phyloP scores from a whole-genome alignment of 2,797 vertebrate species.

The Muscicapa comitata region DNA sequence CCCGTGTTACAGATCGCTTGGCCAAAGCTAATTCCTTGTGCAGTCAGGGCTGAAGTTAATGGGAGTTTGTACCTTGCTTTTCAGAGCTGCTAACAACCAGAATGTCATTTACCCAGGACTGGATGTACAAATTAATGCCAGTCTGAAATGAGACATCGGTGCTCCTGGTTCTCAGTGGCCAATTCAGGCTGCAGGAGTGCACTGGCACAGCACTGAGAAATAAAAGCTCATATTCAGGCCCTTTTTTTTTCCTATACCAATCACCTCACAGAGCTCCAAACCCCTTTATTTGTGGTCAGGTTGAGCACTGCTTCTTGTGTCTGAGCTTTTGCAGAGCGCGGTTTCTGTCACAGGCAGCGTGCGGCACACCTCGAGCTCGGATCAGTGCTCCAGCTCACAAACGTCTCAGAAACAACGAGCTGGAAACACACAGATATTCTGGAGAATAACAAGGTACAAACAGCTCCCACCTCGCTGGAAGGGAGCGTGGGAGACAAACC shows the following conservation, averaged over 20 bases:
- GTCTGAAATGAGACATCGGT: background rate
- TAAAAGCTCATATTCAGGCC: background rate
- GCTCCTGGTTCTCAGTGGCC: background rate
- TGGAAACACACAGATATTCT: background rate
- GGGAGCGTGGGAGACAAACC: background rate
- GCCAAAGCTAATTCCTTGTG: background rate
- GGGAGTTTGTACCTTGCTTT: background rate
- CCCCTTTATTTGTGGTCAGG: background rate
- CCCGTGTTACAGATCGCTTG: background rate
- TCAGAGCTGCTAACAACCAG: constrained; percentile 3
- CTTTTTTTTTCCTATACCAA: background rate
- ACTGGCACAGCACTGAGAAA: background rate
- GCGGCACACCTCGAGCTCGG: background rate
- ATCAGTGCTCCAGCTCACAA: constrained; percentile 9
- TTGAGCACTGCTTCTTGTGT: fast-evolving
- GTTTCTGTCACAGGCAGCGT: background rate
- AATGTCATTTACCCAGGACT: background rate
- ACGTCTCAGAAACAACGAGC: constrained; percentile 15
- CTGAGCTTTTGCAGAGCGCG: background rate
- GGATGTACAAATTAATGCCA: background rate
- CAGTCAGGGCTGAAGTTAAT: background rate
- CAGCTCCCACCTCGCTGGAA: background rate
- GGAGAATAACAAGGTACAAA: background rate
- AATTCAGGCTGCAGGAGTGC: background rate
- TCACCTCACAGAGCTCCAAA: background rate